Evolutionary conservation across 2,113 vertebrate genomes (phyloP).

Genomic region (Corythaixoides concolor): DNA sequence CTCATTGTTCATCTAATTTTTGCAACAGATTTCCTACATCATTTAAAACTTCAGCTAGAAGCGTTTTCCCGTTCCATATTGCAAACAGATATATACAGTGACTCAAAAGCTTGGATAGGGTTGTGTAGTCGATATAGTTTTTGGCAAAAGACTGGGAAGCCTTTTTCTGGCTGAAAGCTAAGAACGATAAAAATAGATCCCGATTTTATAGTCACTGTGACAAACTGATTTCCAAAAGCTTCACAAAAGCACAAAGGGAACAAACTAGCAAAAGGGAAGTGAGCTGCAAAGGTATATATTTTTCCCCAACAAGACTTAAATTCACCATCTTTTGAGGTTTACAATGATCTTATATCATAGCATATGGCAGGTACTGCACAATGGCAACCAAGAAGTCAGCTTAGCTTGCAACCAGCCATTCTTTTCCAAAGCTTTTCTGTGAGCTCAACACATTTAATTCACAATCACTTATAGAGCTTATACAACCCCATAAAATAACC

Average conservation of each 20-base stretch:
- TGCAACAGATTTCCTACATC: constrained; percentile 21
- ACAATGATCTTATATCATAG: constrained; percentile 47
- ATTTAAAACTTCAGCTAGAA: constrained; percentile 36
- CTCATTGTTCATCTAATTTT: constrained; percentile 44
- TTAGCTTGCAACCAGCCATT: constrained; percentile 39
- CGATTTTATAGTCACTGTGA: constrained; percentile 56
- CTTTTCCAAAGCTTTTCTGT: constrained; percentile 49
- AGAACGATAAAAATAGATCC: constrained; percentile 63
- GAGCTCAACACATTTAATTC: constrained; percentile 62
- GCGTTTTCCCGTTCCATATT: constrained; percentile 45
- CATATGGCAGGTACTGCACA: constrained; percentile 17
- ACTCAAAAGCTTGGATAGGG: constrained; percentile 26
- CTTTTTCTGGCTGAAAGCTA: constrained; percentile 54
- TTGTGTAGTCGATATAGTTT: constrained; percentile 18
- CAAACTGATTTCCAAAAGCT: constrained; percentile 50
- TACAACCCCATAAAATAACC: constrained; percentile 69
- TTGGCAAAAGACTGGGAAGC: constrained; percentile 45
- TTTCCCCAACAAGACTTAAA: constrained; percentile 40
- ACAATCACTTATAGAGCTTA: constrained; percentile 49
- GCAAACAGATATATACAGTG: constrained; percentile 36
- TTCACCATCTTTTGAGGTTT: constrained; percentile 55
- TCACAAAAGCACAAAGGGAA: constrained; percentile 46
- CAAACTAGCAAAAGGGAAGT: constrained; percentile 25
- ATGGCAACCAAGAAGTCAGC: constrained; percentile 42
- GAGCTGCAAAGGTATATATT: constrained; percentile 32